Base-by-base conservation (phyloP, 37 sponge, comb jelly and placozoan genomes). In the Petrosia ficiformis region DNA sequence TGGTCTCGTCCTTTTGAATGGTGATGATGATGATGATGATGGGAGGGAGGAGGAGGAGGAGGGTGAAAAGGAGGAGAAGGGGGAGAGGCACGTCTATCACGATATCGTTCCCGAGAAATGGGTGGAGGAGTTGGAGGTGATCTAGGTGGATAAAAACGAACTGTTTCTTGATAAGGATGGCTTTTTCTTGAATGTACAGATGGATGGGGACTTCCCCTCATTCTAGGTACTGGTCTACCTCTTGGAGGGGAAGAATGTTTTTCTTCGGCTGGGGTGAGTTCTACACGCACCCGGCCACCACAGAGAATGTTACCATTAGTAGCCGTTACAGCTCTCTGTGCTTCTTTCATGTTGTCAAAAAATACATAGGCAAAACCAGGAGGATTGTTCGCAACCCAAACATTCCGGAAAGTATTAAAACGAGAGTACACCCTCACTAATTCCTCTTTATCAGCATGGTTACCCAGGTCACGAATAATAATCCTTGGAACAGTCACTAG, bases 301-400 rank as follows among this genome's bases (percentile, higher is more conserved):
- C 90, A 89, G 41, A 93, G n/a, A 25, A 36, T 42, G 39, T 41
- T 68, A 0, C 87, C 94, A 60, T 93, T 56, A 24, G 80, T 40
- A 2, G 40, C 59, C 19, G 52, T 16, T 25, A 93, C 94, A 0
- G 94, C 94, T 59, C 78, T 77, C 58, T 77, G 77, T 0, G 94
- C 94, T 32, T 93, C 94, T 37, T 85, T 70, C 66, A 79, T 69
- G 4, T 54, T 74, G 34, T 82, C 32, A 61, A 80, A 89, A 71
- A 84, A 87, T 8, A 93, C 86, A 60, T 88, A 93, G 57, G 94
- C 94, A 79, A 93, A 93, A 10, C 94, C 94, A 3, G 94, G 94
- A 5, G 94, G 94, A 44, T 93, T 85, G 64, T 74, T 56, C 10
- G 94, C 94, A 54, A 93, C 78, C 94, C 94, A 93, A 8, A 93